Evolutionary conservation across 2,888 invertebrate species (phyloP), one percentile per base, ranked within the genome.

Genomic region (Melipona beecheii): DNA sequence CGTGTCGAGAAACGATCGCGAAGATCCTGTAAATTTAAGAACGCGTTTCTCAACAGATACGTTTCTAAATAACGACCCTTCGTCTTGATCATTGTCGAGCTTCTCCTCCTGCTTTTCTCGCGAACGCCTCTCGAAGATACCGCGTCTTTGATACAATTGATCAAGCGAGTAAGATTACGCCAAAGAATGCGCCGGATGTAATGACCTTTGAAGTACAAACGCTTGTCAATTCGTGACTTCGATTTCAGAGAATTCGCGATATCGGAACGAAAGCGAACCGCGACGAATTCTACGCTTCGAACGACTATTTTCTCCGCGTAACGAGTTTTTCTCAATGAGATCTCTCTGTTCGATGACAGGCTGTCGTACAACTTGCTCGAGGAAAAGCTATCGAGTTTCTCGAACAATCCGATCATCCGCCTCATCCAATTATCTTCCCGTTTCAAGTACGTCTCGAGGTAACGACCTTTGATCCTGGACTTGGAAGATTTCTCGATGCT

Each of bases 61-160:
- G 62, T 76, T 31, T 89, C 83, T 43, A 89, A 19, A 60, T 89
- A 89, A 15, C 60, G 86, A 31, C 88, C 86, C 19, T 49, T 89
- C 73, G 70, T 86, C 36, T 62, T 83, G 0, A 80, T 74, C 52
- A 79, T 78, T 13, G 62, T 49, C 6, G 84, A 81, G 6, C 70
- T 76, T n/a, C 83, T 64, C 27, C 76, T 66, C 24, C 75, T 64
- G 17, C 49, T 50, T 31, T 24, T 50, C 13, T 36, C 24, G 2
- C 36, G 21, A 6, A 21, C 15, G 1, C 62, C 77, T 4, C n/a
- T 49, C n/a, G 17, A 0, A 1, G 5, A 43, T 19, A 36, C 19
- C 2, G 24, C 71, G 54, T 74, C 70, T 24, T 43, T 78, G 4
- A 79, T 2, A 13, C n/a, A 60, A 19, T 78, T 56, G 6, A 82